Base-by-base conservation (phyloP, 2,797 vertebrate genomes). In the Ceyx erithaca region DNA sequence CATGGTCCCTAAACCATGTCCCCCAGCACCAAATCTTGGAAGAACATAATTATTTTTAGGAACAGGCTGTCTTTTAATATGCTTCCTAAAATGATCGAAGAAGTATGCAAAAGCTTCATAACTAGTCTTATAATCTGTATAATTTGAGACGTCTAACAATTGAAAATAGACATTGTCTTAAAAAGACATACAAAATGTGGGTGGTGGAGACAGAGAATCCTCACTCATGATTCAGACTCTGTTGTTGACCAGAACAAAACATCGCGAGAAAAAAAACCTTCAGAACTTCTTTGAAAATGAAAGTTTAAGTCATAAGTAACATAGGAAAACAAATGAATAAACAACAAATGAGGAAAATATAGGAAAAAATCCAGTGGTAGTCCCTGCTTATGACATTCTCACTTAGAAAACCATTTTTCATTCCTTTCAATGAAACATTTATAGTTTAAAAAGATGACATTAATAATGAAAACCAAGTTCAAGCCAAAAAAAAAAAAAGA, bases 391-490 rank as follows among this genome's bases (percentile, higher is more conserved):
- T 68, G 77, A 23, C 81, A 71, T 89, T 94, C 55, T 37, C 40
- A 52, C 64, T 92, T 89, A 37, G 55, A 92, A 87, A 94, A 45
- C 25, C 5, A 1, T 91, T 89, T 94, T 92, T 94, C 57, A 76
- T 94, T 93, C 57, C 40, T 89, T 96, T 96, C 89, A 95, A 77
- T 63, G 75, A 91, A 93, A 41, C 25, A 87, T 75, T 86, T 91
- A 89, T 61, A 83, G 59, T 28, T 59, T 67, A 87, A 17, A 14
- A 86, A 89, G 76, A 76, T 51, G 51, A 88, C 40, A 78, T 67
- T 88, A 78, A 31, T 80, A 79, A 96, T 49, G 61, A 87, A 89
- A 95, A 85, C 30, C 68, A 88, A 52, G 49, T 63, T 89, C 43
- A 61, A 77, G 71, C 17, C 66, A 48, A 80, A 78, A 66, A 40